Percentiles rank a stretch among this genome's conserved stretches.
Conservation (phyloP, 2,888 invertebrate species). For the Patella pellucida region DNA sequence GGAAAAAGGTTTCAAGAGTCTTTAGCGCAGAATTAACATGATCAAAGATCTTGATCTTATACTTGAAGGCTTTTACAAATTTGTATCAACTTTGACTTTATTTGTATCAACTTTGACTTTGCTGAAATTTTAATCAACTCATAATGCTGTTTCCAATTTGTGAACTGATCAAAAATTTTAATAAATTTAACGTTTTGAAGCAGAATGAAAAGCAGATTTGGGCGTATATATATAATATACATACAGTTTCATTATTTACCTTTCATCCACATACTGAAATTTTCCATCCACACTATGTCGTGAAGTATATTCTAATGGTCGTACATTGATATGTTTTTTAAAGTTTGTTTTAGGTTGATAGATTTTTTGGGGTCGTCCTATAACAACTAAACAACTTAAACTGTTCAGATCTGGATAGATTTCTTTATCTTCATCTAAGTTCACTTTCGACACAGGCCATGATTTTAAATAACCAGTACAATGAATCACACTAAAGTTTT, state of each 20-base stretch:
- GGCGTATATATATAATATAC: neutral
- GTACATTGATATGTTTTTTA: constrained; percentile 43
- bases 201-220: neutral
- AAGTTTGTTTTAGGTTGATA: constrained; percentile 73
- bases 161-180: no score
- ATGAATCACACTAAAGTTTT: constrained; percentile 86
- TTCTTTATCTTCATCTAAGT: constrained; percentile 79
- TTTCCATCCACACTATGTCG: constrained; percentile 91
- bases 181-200: no score
- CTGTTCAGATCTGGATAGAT: constrained; percentile 77
- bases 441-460: constrained; percentile 86
- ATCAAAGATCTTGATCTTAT: no score
- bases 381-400: constrained; percentile 89
- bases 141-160: no score
- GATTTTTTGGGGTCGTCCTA: constrained; percentile 82
- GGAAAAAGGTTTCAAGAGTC: no score
- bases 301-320: constrained; percentile 78
- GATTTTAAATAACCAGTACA: constrained; percentile 94
- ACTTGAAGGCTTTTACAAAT: no score
- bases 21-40: no score
- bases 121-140: no score
- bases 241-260: constrained; percentile 74
- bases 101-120: no score
- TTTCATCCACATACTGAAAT: constrained; percentile 92
- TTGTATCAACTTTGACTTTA: no score